phyloP scores from a whole-genome alignment of 2,113 vertebrate genomes.

The Pyxicephalus adspersus region DNA sequence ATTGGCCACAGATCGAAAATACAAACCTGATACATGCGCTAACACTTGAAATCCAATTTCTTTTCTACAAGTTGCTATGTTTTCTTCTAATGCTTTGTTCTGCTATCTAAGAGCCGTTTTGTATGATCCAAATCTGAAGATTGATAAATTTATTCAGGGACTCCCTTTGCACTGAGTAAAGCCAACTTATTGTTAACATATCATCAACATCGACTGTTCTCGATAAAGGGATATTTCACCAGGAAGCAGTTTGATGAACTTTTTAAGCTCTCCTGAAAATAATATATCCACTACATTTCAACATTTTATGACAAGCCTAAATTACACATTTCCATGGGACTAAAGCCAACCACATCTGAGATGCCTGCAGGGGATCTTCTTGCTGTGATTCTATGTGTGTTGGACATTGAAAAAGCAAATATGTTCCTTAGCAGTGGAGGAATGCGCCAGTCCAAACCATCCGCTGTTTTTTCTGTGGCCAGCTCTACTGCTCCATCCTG shows the following conservation, averaged over 20 bases:
- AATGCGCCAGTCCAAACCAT: conserved; percentile 41
- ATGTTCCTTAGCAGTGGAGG: conserved; percentile 14
- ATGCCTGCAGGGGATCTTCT: conserved; percentile 35
- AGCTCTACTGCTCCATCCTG: conserved; percentile 45
- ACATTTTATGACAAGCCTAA: conserved; percentile 25
- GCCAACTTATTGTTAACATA: conserved; percentile 1
- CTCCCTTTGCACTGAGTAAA: background rate
- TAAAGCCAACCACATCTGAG: conserved; percentile 52
- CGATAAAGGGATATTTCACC: conserved; percentile 7
- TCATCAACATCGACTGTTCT: background rate
- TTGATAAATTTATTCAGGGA: background rate
- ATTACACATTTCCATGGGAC: conserved; percentile 46
- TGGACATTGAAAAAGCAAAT: conserved; percentile 41
- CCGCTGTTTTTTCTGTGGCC: conserved; percentile 48
- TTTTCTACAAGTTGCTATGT: too few species aligned
- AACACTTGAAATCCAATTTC: too few species aligned
- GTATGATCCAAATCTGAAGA: background rate
- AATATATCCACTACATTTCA: conserved; percentile 33
- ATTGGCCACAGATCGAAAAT: too few species aligned
- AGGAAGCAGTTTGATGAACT: conserved; percentile 8
- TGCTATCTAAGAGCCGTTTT: too few species aligned
- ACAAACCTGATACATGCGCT: too few species aligned
- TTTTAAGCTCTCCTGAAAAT: conserved; percentile 14
- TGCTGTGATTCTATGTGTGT: conserved; percentile 45
- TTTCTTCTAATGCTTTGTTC: too few species aligned